Evolutionary conservation across 2,888 invertebrate genomes (phyloP), one percentile per base, ranked within the genome.

Genomic region (Pandemis corylana): DNA sequence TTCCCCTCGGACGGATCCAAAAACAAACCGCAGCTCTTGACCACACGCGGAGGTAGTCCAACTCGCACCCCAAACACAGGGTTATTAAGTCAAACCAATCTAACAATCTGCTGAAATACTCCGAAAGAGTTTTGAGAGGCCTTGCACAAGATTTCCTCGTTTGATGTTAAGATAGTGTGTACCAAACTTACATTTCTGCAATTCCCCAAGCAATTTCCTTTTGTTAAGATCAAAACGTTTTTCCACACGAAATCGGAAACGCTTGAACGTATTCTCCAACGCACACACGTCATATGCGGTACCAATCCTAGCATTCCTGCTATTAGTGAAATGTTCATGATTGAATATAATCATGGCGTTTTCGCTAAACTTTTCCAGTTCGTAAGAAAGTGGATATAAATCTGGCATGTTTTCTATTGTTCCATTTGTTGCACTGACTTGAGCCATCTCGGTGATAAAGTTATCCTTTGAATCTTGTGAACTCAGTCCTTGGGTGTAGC

Each of bases 271-370:
- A 41, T 15, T 20, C 12, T 42, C 20, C 28, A 70, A 51, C 5
- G 64, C 64, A 44, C 15, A 51, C 6, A 36, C 56, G 46, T 71
- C 71, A 4, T 53, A 20, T 28, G 53, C 56, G 4, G 71, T 71
- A 9, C 71, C 71, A 44, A n/a, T 51, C 44, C 64, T 71, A 5
- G 20, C 42, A 4, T 5, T n/a, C 13, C 12, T 44, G 5, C 5
- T 36, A 4, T 36, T 36, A 36, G 49, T 0, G n/a, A 65, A 71
- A n/a, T 56, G 13, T 65, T 71, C 71, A 10, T 71, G 64, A 65
- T 71, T 71, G 36, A 71, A 71, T 9, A 71, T 71, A 53, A 71
- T 56, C 70, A 71, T 64, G 28, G 53, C 13, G 44, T 71, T 71
- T 56, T 44, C 64, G 5, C n/a, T 2, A 15, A 42, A 71, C 13